Evolutionary conservation across 2,888 invertebrate genomes (phyloP), one percentile per base, ranked within the genome.

Genomic region (Tenthredo scrophulariae): DNA sequence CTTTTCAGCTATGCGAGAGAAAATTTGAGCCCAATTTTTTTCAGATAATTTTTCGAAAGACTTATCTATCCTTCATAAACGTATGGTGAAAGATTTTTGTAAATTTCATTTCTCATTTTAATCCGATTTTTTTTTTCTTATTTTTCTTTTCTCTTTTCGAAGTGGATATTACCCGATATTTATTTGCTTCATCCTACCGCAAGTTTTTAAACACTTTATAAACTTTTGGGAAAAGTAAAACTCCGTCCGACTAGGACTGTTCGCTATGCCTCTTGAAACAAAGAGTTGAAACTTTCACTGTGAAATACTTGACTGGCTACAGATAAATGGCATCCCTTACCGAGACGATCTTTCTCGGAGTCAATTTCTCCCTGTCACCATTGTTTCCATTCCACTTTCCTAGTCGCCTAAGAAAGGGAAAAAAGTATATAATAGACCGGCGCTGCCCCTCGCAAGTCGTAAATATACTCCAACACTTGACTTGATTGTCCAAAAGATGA

Each of bases 281-380:
- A 80, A 40, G 58, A 80, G 80, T 80, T 58, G 13, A 62, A 80
- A 80, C n/a, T 80, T 80, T 62, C 37, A 37, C 37, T 40, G 58
- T 22, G 54, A 54, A 77, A 77, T 77, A 54, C 77, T 54, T 77
- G 77, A 77, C 62, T 62, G 26, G 46, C 29, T 29, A 33, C 54
- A 77, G 77, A 77, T 43, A 77, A 77, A 77, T 77, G 77, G 54
- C 54, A 29, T 77, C 26, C 50, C 18, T 77, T 77, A 77, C 54
- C 77, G 22, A 54, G 77, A 50, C 26, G 50, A 50, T 46, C 29
- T 77, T 18, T 77, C 54, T 77, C 29, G 26, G 37, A 77, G 40
- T 50, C 22, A 77, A 50, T 77, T 77, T 77, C 29, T 77, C 77
- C 77, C 18, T 77, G 77, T 77, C 77, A 54, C 18, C 77, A 26